Evolutionary conservation across 2,888 invertebrate genomes (phyloP).

Genomic region (Resseliella maxima): DNA sequence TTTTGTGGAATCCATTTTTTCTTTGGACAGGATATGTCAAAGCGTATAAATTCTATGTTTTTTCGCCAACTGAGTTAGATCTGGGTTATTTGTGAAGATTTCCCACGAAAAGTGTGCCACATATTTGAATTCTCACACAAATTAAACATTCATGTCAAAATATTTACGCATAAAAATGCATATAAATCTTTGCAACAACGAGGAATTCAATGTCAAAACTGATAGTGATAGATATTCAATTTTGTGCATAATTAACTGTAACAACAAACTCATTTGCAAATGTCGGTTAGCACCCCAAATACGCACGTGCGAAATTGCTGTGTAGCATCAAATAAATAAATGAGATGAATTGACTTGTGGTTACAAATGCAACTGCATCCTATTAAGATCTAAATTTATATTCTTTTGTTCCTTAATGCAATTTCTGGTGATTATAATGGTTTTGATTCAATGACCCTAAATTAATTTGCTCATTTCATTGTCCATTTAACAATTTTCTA

Average conservation of each 20-base stretch:
- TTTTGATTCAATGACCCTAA: background rate
- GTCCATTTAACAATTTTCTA: too few species aligned
- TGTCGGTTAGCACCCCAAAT: background rate
- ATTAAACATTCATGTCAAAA: background rate
- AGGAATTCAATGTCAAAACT: background rate
- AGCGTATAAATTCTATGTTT: too few species aligned
- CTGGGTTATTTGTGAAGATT: background rate
- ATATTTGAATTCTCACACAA: background rate
- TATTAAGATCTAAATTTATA: background rate
- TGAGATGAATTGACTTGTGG: background rate
- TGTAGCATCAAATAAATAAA: background rate
- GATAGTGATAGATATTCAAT: too few species aligned
- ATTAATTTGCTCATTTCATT: background rate
- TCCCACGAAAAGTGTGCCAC: background rate
- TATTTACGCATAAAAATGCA: too few species aligned
- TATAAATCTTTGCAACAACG: background rate
- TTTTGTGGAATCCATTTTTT: too few species aligned
- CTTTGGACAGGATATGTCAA: background rate
- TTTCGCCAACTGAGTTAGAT: too few species aligned
- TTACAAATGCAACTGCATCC: background rate
- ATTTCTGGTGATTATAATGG: background rate
- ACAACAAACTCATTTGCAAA: background rate
- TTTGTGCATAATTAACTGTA: background rate
- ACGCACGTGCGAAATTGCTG: background rate
- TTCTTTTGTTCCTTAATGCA: background rate